These are phyloP conservation scores for Penelope pileata DNA, from an alignment of 2,113 vertebrate genomes.

Conservation along the genomic window DNA sequence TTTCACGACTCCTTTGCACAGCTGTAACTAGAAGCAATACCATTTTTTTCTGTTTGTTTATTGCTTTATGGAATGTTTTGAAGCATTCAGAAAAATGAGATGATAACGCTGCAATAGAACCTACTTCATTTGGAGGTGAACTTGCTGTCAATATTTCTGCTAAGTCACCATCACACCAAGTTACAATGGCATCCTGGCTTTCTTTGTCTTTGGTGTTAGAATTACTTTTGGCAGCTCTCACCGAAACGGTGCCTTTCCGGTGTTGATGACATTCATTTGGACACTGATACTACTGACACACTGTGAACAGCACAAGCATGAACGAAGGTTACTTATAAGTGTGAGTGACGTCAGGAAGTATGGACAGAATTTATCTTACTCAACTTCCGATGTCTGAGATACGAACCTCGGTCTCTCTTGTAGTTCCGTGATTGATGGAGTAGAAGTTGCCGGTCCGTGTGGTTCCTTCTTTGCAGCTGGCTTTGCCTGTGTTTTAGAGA, in stretches of 20 bases:
- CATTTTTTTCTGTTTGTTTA: background rate
- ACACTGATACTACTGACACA: background rate
- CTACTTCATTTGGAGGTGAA: background rate
- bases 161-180: background rate
- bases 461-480: background rate
- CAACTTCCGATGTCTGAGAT: background rate
- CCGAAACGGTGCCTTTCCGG: background rate
- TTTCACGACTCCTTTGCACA: background rate
- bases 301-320: background rate
- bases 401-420: background rate
- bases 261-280: background rate
- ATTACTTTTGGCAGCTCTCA: background rate
- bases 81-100: background rate
- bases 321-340: background rate
- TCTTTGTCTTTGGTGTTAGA: background rate
- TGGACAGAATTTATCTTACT: background rate
- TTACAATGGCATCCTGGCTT: background rate
- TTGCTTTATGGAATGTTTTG: background rate
- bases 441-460: background rate
- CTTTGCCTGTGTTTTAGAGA: background rate
- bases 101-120: background rate
- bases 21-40: background rate
- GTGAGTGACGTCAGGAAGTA: background rate
- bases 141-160: background rate
- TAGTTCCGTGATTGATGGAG: background rate